Conservation (phyloP, 2,797 vertebrate species). For the Zalophus californianus region DNA sequence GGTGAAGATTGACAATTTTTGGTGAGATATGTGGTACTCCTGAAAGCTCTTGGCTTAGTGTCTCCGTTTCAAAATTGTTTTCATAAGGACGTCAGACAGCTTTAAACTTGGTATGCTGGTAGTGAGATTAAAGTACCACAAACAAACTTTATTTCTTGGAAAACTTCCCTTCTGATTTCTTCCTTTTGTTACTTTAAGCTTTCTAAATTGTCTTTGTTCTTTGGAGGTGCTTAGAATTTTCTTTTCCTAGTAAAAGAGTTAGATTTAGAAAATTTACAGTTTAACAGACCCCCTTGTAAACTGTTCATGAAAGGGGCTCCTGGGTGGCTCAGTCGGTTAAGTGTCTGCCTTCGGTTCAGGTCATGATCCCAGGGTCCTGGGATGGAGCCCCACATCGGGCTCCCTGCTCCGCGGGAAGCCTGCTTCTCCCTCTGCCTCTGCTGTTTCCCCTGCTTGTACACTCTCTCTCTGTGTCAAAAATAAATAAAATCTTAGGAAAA, state of each 20-base stretch:
- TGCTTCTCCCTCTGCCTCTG: no score
- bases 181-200: conserved; percentile 71
- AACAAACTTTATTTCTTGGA: conserved; percentile 58
- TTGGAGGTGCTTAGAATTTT: conserved; percentile 65
- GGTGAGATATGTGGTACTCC: neutral
- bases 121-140: conserved; percentile 45
- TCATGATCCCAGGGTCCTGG: no score
- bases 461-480: no score
- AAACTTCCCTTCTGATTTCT: conserved; percentile 51
- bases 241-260: conserved; percentile 58
- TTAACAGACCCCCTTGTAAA: conserved; percentile 67
- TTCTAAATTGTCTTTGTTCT: conserved; percentile 68
- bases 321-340: no score
- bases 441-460: no score
- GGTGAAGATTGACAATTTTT: conserved; percentile 35
- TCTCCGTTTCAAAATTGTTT: conserved; percentile 58
- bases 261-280: conserved; percentile 69
- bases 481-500: no score
- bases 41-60: conserved; percentile 50
- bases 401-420: no score
- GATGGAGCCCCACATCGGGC: no score
- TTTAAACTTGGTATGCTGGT: conserved; percentile 48
- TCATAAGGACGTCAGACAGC: conserved; percentile 12
- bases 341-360: no score
- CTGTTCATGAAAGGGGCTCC: neutral